Conservation (phyloP, 2,113 vertebrate genomes). For the Sinocyclocheilus anophthalmus region DNA sequence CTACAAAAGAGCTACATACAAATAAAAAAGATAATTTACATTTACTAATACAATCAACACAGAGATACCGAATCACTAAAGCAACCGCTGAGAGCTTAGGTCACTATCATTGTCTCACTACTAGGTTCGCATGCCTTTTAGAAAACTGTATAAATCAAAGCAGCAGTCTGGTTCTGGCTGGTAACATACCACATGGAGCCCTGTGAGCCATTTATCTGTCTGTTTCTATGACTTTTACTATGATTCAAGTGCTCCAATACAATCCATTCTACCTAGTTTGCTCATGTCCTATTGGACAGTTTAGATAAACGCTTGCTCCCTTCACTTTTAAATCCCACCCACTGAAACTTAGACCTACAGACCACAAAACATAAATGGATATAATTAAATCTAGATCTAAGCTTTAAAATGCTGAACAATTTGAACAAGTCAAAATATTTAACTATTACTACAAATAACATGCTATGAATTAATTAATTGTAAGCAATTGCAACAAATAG, state of each 20-base stretch:
- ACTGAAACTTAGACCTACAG: not conserved
- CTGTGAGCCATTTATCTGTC: constrained; percentile 44
- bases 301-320: constrained; percentile 35
- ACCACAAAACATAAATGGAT: constrained; percentile 7
- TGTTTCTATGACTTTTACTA: constrained; percentile 39
- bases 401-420: not conserved
- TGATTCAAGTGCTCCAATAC: constrained; percentile 3
- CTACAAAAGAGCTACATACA: not conserved
- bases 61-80: not conserved
- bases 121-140: constrained; percentile 26
- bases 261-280: not conserved
- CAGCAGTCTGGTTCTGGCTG: constrained; percentile 10
- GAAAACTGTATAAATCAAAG: constrained; percentile 42
- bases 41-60: not conserved
- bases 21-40: not conserved
- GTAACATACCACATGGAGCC: constrained; percentile 45
- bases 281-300: constrained; percentile 26
- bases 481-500: not conserved
- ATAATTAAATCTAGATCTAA: not conserved
- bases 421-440: not conserved
- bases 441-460: not conserved
- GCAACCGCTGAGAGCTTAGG: not conserved
- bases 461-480: not conserved
- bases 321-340: constrained; percentile 12
- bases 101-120: not conserved